Percentiles rank a stretch among this genome's conserved stretches.
phyloP scores from a whole-genome alignment of 1,140 invertebrate species.

The Stratiolaelaps scimitus region DNA sequence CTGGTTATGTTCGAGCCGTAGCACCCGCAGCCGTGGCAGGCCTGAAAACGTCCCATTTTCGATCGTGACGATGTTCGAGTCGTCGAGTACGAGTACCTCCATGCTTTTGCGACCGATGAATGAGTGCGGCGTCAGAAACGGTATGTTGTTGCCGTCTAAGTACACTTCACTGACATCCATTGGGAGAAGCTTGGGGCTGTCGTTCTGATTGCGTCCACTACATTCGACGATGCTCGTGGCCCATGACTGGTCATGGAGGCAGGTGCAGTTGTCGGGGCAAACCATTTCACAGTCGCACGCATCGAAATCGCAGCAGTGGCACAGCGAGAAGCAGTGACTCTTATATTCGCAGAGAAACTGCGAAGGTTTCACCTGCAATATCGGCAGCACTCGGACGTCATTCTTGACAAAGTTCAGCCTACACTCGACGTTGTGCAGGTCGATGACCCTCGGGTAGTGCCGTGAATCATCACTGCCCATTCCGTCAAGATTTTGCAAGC shows the following conservation, averaged over 20 bases:
- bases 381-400: constrained; percentile 50
- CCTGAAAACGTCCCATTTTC: constrained; percentile 82
- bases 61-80: constrained; percentile 65
- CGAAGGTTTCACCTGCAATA: constrained; percentile 66
- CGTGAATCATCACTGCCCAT: constrained; percentile 49
- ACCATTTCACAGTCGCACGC: constrained; percentile 91
- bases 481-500: constrained; percentile 52
- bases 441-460: constrained; percentile 75
- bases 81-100: constrained; percentile 69
- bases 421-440: constrained; percentile 77
- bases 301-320: constrained; percentile 86
- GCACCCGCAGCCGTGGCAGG: constrained; percentile 55
- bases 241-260: constrained; percentile 86
- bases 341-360: constrained; percentile 83
- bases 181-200: constrained; percentile 68
- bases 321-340: constrained; percentile 78
- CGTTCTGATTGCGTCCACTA: constrained; percentile 54
- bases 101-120: constrained; percentile 79
- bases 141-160: constrained; percentile 75
- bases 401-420: constrained; percentile 62
- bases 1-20: constrained; percentile 61
- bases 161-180: constrained; percentile 89
- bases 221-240: constrained; percentile 86
- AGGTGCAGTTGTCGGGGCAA: constrained; percentile 79
- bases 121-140: constrained; percentile 68